Base-by-base conservation (phyloP, 2,113 vertebrate species). In the Alligator mississippiensis region DNA sequence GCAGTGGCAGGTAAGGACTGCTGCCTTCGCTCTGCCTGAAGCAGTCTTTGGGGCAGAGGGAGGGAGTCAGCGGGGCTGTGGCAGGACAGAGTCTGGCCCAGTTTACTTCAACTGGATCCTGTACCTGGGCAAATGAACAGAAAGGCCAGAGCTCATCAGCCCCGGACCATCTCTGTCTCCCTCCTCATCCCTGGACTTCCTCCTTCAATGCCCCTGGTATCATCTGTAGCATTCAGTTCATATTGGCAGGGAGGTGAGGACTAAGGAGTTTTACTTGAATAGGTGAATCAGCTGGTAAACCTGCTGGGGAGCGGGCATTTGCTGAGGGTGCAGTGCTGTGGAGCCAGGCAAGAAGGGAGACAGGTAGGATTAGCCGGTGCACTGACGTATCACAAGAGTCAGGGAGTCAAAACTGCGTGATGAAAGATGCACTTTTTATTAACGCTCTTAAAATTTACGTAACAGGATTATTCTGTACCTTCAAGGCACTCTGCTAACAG, bases 401-500 rank as follows among this genome's bases (percentile, higher is more conserved):
- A 88, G 62, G 6, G 38, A n/a, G n/a, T 68, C 74, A 89, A 90
- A 82, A 60, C 95, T 96, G 89, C 6, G 3, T 84, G 82, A 93
- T 90, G 79, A 80, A 82, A 91, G 76, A 78, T 90, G 81, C 57
- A n/a, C 90, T 72, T 77, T 66, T 60, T 79, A 72, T 89, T 60
- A 60, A 74, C 66, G 27, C 34, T 47, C 80, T 55, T 74, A 30
- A 70, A 78, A 74, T 3, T 24, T 87, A 60, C 4, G 10, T 70
- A 17, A 62, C 2, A 30, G n/a, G 89, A 72, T 79, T 70, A 27
- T 57, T 34, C 63, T 76, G 74, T 68, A 47, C 79, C 66, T 19
- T 70, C 66, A 70, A 34, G 19, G 66, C 66, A 11, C 66, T 34
- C n/a, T 30, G n/a, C n/a, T 47, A 47, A 47, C 47, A 47, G 47